phyloP scores from a whole-genome alignment of 2,113 vertebrate genomes.

The Ibidorhyncha struthersii region DNA sequence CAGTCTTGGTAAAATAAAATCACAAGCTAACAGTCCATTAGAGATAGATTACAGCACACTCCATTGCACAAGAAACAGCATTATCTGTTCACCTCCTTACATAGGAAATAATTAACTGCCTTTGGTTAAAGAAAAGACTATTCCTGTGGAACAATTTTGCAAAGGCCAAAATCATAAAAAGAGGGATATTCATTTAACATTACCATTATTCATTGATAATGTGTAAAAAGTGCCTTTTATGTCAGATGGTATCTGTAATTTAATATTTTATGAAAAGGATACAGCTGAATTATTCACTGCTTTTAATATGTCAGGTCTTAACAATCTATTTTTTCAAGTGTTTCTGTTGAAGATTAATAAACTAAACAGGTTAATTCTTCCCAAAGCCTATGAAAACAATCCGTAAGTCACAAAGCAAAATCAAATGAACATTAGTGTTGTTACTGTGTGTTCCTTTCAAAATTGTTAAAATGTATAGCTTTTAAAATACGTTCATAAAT shows the following conservation, averaged over 20 bases:
- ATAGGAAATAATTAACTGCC: background rate
- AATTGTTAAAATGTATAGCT: background rate
- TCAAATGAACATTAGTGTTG: background rate
- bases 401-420: background rate
- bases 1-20: background rate
- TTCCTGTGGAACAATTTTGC: background rate
- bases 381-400: background rate
- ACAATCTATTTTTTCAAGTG: background rate
- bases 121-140: background rate
- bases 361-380: background rate
- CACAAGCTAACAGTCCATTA: background rate
- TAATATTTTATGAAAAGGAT: background rate
- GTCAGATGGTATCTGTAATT: background rate
- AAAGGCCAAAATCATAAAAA: background rate
- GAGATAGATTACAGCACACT: background rate
- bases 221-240: background rate
- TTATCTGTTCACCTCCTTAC: background rate
- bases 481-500: background rate
- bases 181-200: background rate
- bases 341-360: background rate
- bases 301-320: background rate
- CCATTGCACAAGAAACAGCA: background rate
- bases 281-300: background rate
- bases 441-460: background rate
- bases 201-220: background rate